Conservation (phyloP, 2,113 vertebrate genomes). For the Kryptolebias marmoratus region DNA sequence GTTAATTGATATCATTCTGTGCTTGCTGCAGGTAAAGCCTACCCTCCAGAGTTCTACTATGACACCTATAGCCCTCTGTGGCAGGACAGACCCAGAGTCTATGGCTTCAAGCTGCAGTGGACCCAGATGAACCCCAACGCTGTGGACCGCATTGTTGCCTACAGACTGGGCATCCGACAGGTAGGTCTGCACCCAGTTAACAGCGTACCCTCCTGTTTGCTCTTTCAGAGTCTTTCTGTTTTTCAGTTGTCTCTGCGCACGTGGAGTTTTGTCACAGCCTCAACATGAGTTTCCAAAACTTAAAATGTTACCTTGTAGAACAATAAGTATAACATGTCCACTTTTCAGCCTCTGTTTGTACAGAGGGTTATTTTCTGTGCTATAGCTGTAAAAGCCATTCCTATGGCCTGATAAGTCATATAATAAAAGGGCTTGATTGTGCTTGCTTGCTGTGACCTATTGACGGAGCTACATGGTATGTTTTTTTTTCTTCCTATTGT, state of each 20-base stretch:
- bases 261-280: neutral
- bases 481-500: neutral
- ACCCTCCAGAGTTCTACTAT: constrained; percentile 95
- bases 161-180: constrained; percentile 93
- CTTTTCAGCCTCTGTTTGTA: constrained; percentile 16
- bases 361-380: constrained; percentile 9
- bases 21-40: constrained; percentile 88
- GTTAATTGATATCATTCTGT: neutral
- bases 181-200: constrained; percentile 70
- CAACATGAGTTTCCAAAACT: neutral
- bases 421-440: constrained; percentile 14
- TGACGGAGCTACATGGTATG: constrained; percentile 17
- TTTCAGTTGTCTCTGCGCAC: constrained; percentile 1
- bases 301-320: neutral
- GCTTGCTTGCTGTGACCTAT: constrained; percentile 3
- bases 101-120: constrained; percentile 96
- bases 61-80: constrained; percentile 97
- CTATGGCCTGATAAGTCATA: constrained; percentile 16
- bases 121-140: constrained; percentile 95
- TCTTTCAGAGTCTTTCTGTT: constrained; percentile 1
- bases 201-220: neutral
- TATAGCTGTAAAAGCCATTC: neutral
- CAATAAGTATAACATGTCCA: neutral
- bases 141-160: constrained; percentile 93
- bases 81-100: constrained; percentile 93